A percentile compares a stretch with the other conserved stretches of the same genome.
Conservation (phyloP, 1,140 invertebrate species). For the Orchestia grillus region DNA sequence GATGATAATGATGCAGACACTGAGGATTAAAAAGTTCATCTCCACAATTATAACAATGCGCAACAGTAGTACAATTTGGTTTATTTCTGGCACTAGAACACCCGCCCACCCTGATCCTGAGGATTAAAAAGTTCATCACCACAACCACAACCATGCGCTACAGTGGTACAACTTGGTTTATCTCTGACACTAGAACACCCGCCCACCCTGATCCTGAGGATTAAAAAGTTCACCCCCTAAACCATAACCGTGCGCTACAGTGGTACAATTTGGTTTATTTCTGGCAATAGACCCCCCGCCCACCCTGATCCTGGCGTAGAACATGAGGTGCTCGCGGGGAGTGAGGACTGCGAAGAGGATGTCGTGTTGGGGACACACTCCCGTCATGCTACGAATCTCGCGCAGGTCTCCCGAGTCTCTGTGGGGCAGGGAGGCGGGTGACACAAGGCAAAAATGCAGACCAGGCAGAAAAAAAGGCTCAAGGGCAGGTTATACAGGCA, state of each 20-base stretch:
- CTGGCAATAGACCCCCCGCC: background rate
- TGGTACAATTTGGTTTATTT: too few species aligned
- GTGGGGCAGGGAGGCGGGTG: background rate
- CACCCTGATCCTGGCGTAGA: slow-evolving; percentile 82
- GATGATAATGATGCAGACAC: background rate
- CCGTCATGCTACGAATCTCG: slow-evolving; percentile 79
- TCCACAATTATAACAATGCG: background rate
- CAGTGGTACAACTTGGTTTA: too few species aligned
- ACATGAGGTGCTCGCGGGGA: slow-evolving; percentile 90
- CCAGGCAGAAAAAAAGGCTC: background rate
- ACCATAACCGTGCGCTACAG: background rate
- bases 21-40: background rate
- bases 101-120: background rate
- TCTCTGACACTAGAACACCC: too few species aligned
- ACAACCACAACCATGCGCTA: background rate
- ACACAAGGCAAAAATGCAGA: background rate
- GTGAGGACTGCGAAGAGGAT: slow-evolving; percentile 91
- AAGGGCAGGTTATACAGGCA: background rate
- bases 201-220: background rate
- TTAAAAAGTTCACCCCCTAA: background rate
- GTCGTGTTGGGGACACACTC: slow-evolving; percentile 95
- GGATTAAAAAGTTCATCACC: background rate
- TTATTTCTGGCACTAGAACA: too few species aligned
- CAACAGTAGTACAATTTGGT: too few species aligned
- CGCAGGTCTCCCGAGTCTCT: slow-evolving; percentile 70